Evolutionary conservation across 1,140 invertebrate species (phyloP).

Genomic region (Lordiphosa stackelbergi): DNA sequence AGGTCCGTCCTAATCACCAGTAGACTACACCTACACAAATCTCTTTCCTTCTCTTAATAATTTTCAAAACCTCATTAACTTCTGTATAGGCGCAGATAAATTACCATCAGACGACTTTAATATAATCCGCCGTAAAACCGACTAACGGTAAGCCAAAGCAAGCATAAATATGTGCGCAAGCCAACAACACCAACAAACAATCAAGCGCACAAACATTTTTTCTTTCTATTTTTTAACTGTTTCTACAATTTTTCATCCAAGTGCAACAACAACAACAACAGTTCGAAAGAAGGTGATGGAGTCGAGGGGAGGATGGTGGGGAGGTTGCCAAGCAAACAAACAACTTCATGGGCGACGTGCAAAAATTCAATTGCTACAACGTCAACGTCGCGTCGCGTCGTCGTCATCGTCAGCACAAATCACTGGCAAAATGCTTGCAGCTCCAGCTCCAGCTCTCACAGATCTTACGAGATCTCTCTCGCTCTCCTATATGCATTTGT

Average conservation of each 20-base stretch:
- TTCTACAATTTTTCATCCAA: slow-evolving; percentile 69
- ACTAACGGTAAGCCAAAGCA: slow-evolving; percentile 72
- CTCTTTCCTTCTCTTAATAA: no score
- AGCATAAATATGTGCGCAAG: slow-evolving; percentile 69
- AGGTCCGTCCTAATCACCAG: no score
- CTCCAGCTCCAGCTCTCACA: slow-evolving; percentile 30
- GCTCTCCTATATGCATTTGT: slow-evolving; percentile 66
- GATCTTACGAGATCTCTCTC: slow-evolving; percentile 43
- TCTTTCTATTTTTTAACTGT: slow-evolving; percentile 49
- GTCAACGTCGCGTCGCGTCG: slow-evolving; percentile 34
- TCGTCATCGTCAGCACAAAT: slow-evolving; percentile 53
- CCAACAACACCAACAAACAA: slow-evolving; percentile 46
- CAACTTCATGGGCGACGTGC: slow-evolving; percentile 75
- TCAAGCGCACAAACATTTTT: slow-evolving; percentile 59
- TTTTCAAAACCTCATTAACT: no score
- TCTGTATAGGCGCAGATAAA: slow-evolving; percentile 46
- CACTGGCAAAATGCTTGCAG: slow-evolving; percentile 46
- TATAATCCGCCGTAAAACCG: slow-evolving; percentile 72
- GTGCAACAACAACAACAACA: slow-evolving; percentile 39
- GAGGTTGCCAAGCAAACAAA: slow-evolving; percentile 69
- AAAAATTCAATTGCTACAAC: slow-evolving; percentile 76
- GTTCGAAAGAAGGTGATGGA: not conserved
- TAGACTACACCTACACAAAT: no score
- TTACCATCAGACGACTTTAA: slow-evolving; percentile 67
- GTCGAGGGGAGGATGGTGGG: slow-evolving; percentile 16